Percentiles rank a stretch among this genome's conserved stretches.
phyloP scores from a whole-genome alignment of 2,888 invertebrate genomes.

The Mythimna albipuncta region DNA sequence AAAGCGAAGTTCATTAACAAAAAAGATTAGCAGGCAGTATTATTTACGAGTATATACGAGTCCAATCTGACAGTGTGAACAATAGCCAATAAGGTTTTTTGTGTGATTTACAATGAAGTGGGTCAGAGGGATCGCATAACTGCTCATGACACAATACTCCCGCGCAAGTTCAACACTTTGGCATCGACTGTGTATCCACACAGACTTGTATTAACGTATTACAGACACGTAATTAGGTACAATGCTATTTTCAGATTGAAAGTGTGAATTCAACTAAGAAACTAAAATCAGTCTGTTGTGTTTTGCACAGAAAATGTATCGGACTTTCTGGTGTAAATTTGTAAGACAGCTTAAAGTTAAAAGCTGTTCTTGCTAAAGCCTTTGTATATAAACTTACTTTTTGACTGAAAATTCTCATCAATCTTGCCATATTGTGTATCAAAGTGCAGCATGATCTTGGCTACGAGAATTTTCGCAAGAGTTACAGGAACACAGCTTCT shows the following conservation, averaged over 20 bases:
- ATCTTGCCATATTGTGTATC: neutral
- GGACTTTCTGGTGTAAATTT: neutral
- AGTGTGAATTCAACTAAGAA: constrained; percentile 4
- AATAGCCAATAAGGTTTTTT: constrained; percentile 77
- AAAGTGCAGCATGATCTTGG: neutral
- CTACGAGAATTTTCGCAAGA: no score
- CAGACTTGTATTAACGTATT: constrained; percentile 45
- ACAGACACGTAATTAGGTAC: constrained; percentile 56
- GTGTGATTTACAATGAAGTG: constrained; percentile 77
- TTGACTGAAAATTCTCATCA: neutral
- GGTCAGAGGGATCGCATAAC: constrained; percentile 85
- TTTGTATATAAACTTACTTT: neutral
- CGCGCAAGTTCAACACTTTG: constrained; percentile 79
- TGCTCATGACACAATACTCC: constrained; percentile 84
- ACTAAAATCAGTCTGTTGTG: neutral
- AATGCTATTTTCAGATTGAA: constrained; percentile 16
- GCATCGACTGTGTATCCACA: constrained; percentile 66
- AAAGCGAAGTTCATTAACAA: constrained; percentile 38
- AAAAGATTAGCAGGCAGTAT: constrained; percentile 31
- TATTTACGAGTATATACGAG: constrained; percentile 30
- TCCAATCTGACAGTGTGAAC: constrained; percentile 63
- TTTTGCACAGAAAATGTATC: neutral
- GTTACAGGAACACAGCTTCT: no score
- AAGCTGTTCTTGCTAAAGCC: no score
- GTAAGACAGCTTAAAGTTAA: neutral